These are phyloP conservation scores for Pandemis cinnamomeana DNA, from an alignment of 2,888 invertebrate species.

Conservation along the genomic window DNA sequence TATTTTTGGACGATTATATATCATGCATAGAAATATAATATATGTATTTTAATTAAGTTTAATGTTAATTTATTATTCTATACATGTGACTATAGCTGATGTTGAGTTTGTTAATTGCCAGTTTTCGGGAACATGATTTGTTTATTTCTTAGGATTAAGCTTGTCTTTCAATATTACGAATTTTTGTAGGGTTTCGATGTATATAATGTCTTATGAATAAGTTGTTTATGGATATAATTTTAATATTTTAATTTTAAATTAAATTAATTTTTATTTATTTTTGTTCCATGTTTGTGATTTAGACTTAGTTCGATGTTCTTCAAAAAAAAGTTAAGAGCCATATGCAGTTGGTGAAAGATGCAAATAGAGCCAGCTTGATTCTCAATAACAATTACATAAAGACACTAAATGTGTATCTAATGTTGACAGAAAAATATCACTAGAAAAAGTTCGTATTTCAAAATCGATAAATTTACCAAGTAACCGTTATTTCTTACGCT, in stretches of 20 bases:
- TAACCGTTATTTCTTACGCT: no score
- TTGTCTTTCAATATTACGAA: neutral
- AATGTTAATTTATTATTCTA: constrained; percentile 22
- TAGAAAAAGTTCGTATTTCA: no score
- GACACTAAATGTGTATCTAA: neutral
- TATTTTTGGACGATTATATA: constrained; percentile 34
- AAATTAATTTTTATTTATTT: neutral
- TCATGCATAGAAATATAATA: constrained; percentile 1
- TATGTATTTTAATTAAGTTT: constrained; percentile 1
- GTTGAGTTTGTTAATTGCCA: constrained; percentile 35
- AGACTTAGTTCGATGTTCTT: neutral
- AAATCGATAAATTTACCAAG: no score
- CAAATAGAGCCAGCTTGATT: neutral
- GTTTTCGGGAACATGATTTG: constrained; percentile 23
- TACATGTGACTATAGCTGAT: constrained; percentile 6
- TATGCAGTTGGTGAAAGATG: neutral
- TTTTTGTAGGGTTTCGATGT: neutral
- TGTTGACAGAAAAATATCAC: no score
- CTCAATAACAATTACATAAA: neutral
- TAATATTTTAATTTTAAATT: neutral
- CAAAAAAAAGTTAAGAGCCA: neutral
- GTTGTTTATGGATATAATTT: neutral
- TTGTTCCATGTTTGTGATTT: neutral
- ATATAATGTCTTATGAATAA: neutral
- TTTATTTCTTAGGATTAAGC: constrained; percentile 5